phyloP scores from a whole-genome alignment of 2,888 invertebrate species.

The Diplolepis rosae region DNA sequence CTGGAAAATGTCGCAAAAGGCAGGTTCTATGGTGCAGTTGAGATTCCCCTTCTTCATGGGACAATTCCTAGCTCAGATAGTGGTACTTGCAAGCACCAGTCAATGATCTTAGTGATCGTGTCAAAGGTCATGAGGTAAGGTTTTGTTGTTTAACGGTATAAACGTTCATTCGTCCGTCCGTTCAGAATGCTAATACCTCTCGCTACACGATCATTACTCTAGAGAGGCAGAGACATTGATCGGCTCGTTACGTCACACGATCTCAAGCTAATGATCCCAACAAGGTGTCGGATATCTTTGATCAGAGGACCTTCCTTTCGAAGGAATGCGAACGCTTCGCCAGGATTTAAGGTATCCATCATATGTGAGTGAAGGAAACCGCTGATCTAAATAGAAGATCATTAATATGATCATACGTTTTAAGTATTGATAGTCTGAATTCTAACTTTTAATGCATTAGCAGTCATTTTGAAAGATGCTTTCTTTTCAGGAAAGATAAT shows the following conservation, averaged over 20 bases:
- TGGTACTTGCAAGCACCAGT: constrained; percentile 14
- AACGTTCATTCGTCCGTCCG: constrained; percentile 53
- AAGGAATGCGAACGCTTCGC: constrained; percentile 40
- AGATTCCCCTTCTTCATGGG: not conserved
- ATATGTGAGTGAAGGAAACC: not conserved
- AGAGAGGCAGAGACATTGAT: constrained; percentile 63
- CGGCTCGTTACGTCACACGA: constrained; percentile 71
- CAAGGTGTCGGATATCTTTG: constrained; percentile 67
- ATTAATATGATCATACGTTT: not conserved
- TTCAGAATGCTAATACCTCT: constrained; percentile 67
- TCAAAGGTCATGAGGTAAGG: constrained; percentile 67
- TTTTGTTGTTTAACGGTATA: constrained; percentile 72
- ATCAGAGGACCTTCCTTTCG: constrained; percentile 55
- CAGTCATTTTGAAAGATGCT: not conserved
- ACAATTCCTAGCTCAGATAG: not conserved
- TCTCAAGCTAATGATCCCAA: constrained; percentile 70
- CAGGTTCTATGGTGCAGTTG: not conserved
- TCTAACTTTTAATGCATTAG: not conserved
- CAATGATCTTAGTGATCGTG: constrained; percentile 42
- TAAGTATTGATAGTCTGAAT: too few relatives aligned
- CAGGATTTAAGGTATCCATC: not conserved
- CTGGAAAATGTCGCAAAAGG: not conserved
- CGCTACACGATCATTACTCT: constrained; percentile 65
- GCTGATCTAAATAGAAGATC: constrained; percentile 18
- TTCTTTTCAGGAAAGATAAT: not conserved